These are phyloP conservation scores for Nansenia antarctica DNA, from an alignment of 2,113 vertebrate genomes.

Conservation along the genomic window DNA sequence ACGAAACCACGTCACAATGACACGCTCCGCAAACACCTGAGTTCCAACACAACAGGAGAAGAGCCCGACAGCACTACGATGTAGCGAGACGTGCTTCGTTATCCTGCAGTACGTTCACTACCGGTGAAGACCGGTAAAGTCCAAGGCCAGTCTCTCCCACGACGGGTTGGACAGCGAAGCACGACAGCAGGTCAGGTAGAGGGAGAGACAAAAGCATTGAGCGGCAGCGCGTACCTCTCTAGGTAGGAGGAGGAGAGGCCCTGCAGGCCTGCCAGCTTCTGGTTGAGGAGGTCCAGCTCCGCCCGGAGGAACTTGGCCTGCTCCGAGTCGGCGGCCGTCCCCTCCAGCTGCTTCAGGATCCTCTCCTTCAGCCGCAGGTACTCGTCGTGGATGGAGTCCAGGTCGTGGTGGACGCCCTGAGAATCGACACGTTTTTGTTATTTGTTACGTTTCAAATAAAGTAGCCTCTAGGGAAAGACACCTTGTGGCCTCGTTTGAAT, in stretches of 20 bases:
- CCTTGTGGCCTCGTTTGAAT: too few relatives aligned
- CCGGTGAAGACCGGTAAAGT: too few relatives aligned
- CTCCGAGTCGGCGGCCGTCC: slow-evolving; percentile 56
- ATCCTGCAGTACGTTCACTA: too few relatives aligned
- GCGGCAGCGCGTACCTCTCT: slow-evolving; percentile 77
- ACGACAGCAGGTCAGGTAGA: too few relatives aligned
- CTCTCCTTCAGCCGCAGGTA: slow-evolving; percentile 69
- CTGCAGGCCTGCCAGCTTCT: slow-evolving; percentile 86
- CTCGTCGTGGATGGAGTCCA: slow-evolving; percentile 69
- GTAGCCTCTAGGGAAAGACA: too few relatives aligned
- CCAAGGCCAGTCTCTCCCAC: too few relatives aligned
- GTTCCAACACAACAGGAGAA: too few relatives aligned
- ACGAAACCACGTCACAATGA: neutral
- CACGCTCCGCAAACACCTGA: neutral
- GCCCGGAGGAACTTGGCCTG: slow-evolving; percentile 73
- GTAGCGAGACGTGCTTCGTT: too few relatives aligned
- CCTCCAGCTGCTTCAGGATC: slow-evolving; percentile 69
- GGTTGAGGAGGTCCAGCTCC: slow-evolving; percentile 86
- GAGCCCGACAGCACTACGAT: too few relatives aligned
- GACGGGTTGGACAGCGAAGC: too few relatives aligned
- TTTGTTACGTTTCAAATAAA: too few relatives aligned
- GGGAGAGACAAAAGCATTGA: neutral
- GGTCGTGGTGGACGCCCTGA: slow-evolving; percentile 65
- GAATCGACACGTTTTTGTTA: too few relatives aligned
- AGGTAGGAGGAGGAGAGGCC: slow-evolving; percentile 84